Percentiles rank a stretch among this genome's conserved stretches.
Evolutionary conservation across 1,140 invertebrate genomes (phyloP).

Genomic region (Lepidotrigona ventralis): DNA sequence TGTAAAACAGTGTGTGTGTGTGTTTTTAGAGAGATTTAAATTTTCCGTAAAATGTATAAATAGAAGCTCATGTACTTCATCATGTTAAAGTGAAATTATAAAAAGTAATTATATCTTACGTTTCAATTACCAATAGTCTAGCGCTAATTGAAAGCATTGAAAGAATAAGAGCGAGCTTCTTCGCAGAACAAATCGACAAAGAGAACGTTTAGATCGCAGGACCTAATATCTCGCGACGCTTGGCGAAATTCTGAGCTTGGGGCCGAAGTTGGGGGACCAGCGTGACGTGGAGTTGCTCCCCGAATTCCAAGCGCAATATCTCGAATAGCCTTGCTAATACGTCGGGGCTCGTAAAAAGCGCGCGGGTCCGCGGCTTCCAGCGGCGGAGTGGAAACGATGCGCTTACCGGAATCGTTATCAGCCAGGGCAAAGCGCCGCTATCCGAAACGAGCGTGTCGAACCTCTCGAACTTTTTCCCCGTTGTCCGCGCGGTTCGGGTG

Average conservation of each 20-base stretch:
- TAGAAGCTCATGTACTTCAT: no score
- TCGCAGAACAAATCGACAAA: not conserved
- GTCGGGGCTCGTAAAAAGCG: slow-evolving; percentile 6
- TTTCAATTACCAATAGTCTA: no score
- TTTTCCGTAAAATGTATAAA: no score
- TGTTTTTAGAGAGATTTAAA: no score
- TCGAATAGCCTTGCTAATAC: slow-evolving; percentile 3
- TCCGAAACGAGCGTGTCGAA: slow-evolving; percentile 52
- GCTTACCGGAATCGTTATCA: slow-evolving; percentile 42
- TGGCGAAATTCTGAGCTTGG: not conserved
- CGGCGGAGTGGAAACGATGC: not conserved
- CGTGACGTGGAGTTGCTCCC: not conserved
- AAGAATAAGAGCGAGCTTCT: not conserved
- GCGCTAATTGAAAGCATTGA: no score
- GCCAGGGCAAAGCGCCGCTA: slow-evolving; percentile 43
- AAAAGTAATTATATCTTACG: no score
- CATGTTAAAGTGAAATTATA: no score
- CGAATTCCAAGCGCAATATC: slow-evolving; percentile 18
- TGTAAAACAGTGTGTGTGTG: not conserved
- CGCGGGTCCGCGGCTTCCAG: slow-evolving; percentile 4
- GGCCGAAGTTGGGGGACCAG: not conserved
- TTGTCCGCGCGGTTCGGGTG: slow-evolving; percentile 28
- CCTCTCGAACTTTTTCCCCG: slow-evolving; percentile 21
- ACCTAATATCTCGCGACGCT: not conserved
- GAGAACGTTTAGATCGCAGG: not conserved